These are phyloP conservation scores for Sylvicapra grimmia DNA, from an alignment of 2,113 vertebrate species.

Conservation along the genomic window DNA sequence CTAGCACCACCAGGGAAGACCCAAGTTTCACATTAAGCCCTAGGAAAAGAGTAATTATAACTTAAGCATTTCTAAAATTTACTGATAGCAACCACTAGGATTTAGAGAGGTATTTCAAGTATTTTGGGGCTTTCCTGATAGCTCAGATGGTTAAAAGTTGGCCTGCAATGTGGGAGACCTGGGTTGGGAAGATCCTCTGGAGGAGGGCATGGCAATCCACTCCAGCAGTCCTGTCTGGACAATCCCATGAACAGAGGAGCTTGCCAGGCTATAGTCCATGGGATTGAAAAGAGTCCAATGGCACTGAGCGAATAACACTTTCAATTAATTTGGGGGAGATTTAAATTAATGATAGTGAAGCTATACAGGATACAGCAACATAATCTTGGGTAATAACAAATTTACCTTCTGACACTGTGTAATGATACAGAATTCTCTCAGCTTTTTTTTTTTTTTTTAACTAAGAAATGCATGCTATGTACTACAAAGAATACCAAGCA, in stretches of 20 bases:
- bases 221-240: not conserved
- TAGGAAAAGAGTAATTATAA: not conserved
- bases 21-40: not conserved
- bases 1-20: not conserved
- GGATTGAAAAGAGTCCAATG: not conserved
- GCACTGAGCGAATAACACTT: not conserved
- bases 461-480: too few species aligned
- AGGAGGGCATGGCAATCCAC: not conserved
- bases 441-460: not conserved
- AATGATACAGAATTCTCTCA: not conserved
- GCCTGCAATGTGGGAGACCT: not conserved
- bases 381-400: not conserved
- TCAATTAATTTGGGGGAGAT: not conserved
- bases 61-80: not conserved
- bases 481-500: not conserved
- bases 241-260: not conserved
- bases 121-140: not conserved
- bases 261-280: not conserved
- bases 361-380: not conserved
- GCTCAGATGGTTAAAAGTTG: not conserved
- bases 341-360: not conserved
- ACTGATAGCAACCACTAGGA: not conserved
- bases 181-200: not conserved
- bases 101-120: not conserved
- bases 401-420: not conserved